phyloP scores from a whole-genome alignment of 2,888 invertebrate species.

The Bruchidius siliquastri region DNA sequence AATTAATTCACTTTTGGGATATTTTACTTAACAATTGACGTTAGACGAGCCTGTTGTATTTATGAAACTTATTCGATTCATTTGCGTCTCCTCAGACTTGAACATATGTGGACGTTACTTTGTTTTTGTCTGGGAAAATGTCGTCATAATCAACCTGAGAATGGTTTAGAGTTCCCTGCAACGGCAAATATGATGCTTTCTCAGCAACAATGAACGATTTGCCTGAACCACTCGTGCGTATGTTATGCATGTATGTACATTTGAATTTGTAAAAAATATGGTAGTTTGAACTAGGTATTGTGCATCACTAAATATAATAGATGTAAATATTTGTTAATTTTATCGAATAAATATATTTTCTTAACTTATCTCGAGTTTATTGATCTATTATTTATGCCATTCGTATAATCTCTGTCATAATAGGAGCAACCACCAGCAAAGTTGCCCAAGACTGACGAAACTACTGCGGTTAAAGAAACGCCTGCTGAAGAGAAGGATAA shows the following conservation, averaged over 20 bases:
- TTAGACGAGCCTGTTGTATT: too few relatives aligned
- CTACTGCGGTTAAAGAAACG: slow-evolving; percentile 18
- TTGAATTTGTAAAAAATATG: background rate
- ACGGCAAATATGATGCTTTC: background rate
- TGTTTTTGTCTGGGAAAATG: too few relatives aligned
- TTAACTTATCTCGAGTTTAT: slow-evolving; percentile 5
- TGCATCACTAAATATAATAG: background rate
- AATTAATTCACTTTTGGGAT: too few relatives aligned
- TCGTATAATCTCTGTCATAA: slow-evolving; percentile 6
- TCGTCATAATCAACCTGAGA: too few relatives aligned
- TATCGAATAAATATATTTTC: slow-evolving; percentile 2
- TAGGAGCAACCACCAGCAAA: slow-evolving; percentile 51
- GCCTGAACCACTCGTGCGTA: background rate
- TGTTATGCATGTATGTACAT: background rate
- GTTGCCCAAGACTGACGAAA: slow-evolving; percentile 50
- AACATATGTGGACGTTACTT: too few relatives aligned
- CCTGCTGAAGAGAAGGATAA: slow-evolving; percentile 14
- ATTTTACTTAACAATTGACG: too few relatives aligned
- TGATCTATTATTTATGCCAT: background rate
- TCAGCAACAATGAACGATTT: background rate
- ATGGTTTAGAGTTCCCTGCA: too few relatives aligned
- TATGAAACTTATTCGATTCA: too few relatives aligned
- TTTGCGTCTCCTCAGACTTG: too few relatives aligned
- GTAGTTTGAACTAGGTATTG: slow-evolving; percentile 3
- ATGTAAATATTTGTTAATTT: slow-evolving; percentile 3